A percentile compares a stretch with the other conserved stretches of the same genome.
Evolutionary conservation across 2,113 vertebrate species (phyloP).

Genomic region (Salvator merianae): DNA sequence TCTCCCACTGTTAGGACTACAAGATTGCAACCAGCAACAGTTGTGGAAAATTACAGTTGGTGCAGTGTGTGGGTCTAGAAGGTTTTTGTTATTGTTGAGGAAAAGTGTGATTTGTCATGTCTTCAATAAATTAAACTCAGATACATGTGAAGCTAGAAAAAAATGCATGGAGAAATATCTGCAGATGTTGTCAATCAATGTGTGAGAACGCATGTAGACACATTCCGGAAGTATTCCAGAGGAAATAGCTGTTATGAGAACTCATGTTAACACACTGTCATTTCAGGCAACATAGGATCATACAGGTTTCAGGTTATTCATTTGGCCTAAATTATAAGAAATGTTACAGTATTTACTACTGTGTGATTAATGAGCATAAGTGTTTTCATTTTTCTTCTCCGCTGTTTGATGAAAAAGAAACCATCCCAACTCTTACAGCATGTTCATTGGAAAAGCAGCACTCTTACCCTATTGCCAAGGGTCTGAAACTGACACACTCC

Average conservation of each 20-base stretch:
- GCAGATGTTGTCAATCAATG: constrained; percentile 38
- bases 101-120: constrained; percentile 71
- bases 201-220: constrained; percentile 45
- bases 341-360: constrained; percentile 18
- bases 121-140: constrained; percentile 71
- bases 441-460: background rate
- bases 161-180: constrained; percentile 40
- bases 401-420: constrained; percentile 45
- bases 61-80: constrained; percentile 64
- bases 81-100: constrained; percentile 66
- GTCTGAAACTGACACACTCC: no score
- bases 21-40: constrained; percentile 63
- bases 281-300: background rate
- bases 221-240: constrained; percentile 17
- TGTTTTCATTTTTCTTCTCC: no score
- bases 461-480: no score
- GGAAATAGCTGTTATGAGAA: constrained; percentile 52
- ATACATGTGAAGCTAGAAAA: constrained; percentile 58
- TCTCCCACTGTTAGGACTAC: constrained; percentile 53
- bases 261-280: constrained; percentile 37
- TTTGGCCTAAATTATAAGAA: constrained; percentile 27
- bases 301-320: background rate
- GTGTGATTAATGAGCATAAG: constrained; percentile 32
- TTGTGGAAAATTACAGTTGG: constrained; percentile 67
- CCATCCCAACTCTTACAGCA: background rate